Evolutionary conservation across 2,888 invertebrate species (phyloP), one percentile per base, ranked within the genome.

Genomic region (Lasioglossum malachurum): DNA sequence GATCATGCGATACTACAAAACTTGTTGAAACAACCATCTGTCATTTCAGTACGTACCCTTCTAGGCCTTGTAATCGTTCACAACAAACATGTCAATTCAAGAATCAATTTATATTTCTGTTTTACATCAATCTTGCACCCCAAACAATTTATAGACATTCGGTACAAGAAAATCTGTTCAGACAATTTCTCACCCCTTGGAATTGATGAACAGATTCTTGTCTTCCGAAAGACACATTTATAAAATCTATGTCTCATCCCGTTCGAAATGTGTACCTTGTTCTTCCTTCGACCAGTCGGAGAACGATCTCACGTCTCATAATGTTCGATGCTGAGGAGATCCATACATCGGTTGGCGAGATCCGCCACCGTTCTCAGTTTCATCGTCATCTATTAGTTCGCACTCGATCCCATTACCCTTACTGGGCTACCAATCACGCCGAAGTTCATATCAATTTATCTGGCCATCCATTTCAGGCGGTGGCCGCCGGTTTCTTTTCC

Each of bases 391-490:
- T 71, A 53, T 86, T 80, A 78, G 78, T 53, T 79, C 44, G 77
- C 38, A 23, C 35, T 57, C 87, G 81, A 79, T 87, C 81, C 73
- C 69, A 77, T 87, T 88, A 79, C 78, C 79, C 78, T 79, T 83
- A 85, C 78, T 16, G 72, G 81, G 76, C 44, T 31, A 80, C 78
- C 87, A 79, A 87, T 88, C 85, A 73, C 64, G 81, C 85, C 83
- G 86, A 86, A 80, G 78, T 76, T 83, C 83, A 75, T 88, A 88
- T 86, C 88, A 86, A 88, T 88, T 88, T 88, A 88, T 82, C 88
- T 67, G 82, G 60, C 78, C 73, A 88, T 88, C 86, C 86, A 82
- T 88, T 89, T 76, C 82, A 38, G 73, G 76, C 81, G 76, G 64
- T 75, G 79, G 87, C 78, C 49, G 71, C 80, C 78, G 75, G 83